A percentile compares a stretch with the other conserved stretches of the same genome.
Conservation (phyloP, 2,888 invertebrate species). For the Thalpophila matura region DNA sequence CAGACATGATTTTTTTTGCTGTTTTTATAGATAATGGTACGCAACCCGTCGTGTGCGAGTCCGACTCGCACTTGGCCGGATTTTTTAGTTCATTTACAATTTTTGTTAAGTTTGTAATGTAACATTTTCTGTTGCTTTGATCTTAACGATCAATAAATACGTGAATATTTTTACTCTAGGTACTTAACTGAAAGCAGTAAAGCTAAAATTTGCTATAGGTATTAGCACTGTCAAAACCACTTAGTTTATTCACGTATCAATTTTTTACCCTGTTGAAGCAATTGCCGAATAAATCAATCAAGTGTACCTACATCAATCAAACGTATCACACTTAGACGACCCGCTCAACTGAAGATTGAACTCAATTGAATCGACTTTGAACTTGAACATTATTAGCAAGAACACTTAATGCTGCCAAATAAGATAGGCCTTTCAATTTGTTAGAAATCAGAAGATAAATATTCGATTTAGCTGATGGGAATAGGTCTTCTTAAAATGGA, state of each 20-base stretch:
- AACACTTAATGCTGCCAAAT: conserved; percentile 64
- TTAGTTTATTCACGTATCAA: conserved; percentile 12
- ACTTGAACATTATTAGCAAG: conserved; percentile 77
- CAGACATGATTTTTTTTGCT: too few relatives aligned
- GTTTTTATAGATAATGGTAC: too few relatives aligned
- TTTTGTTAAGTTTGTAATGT: too few relatives aligned
- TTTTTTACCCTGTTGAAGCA: conserved; percentile 36
- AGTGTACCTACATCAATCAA: conserved; percentile 58
- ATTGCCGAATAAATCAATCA: conserved; percentile 51
- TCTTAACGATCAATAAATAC: too few relatives aligned
- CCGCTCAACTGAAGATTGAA: conserved; percentile 66
- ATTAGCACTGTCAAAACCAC: conserved; percentile 15
- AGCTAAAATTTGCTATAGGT: background rate
- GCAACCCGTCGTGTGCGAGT: too few relatives aligned
- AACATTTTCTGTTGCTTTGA: background rate
- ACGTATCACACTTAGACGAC: conserved; percentile 44
- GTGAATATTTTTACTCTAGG: background rate
- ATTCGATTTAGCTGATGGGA: conserved; percentile 22
- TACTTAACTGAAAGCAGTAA: background rate
- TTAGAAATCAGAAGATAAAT: conserved; percentile 29
- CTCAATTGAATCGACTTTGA: conserved; percentile 76
- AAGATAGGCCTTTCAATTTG: conserved; percentile 56
- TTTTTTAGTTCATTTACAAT: too few relatives aligned
- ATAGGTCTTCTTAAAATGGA: conserved; percentile 66
- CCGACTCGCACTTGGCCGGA: too few relatives aligned